A percentile compares a stretch with the other conserved stretches of the same genome.
These are phyloP conservation scores for Heliconius aoede DNA, from an alignment of 2,888 invertebrate genomes.

Conservation along the genomic window DNA sequence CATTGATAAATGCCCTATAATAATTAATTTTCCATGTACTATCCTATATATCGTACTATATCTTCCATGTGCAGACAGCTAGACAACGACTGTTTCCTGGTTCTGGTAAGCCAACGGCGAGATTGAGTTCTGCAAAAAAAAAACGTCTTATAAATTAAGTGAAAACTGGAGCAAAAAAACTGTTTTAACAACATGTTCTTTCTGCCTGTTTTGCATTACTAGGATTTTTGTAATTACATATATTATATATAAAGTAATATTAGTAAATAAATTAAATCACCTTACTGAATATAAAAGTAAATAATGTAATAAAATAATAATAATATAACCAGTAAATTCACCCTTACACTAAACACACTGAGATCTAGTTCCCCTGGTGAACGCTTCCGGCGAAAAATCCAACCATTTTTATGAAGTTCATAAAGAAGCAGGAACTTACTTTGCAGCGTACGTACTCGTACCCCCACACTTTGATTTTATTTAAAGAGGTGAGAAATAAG, in stretches of 20 bases:
- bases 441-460: slow-evolving; percentile 39
- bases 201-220: no score
- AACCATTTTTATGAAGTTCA: slow-evolving; percentile 58
- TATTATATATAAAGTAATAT: neutral
- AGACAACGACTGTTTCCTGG: no score
- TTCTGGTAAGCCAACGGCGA: no score
- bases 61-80: no score
- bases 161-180: no score
- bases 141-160: no score
- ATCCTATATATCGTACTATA: no score
- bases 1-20: no score
- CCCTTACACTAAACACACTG: slow-evolving; percentile 18
- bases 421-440: slow-evolving; percentile 55
- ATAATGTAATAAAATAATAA: neutral
- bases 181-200: no score
- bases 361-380: slow-evolving; percentile 44
- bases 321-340: slow-evolving; percentile 20
- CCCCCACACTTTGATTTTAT: slow-evolving; percentile 42
- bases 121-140: no score
- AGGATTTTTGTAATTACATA: neutral
- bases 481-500: slow-evolving; percentile 29
- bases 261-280: neutral
- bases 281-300: slow-evolving; percentile 1
- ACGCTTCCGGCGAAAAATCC: slow-evolving; percentile 40
- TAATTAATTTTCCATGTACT: no score